Conservation (phyloP, 2,797 vertebrate species). For the Chromobotia macracanthus region DNA sequence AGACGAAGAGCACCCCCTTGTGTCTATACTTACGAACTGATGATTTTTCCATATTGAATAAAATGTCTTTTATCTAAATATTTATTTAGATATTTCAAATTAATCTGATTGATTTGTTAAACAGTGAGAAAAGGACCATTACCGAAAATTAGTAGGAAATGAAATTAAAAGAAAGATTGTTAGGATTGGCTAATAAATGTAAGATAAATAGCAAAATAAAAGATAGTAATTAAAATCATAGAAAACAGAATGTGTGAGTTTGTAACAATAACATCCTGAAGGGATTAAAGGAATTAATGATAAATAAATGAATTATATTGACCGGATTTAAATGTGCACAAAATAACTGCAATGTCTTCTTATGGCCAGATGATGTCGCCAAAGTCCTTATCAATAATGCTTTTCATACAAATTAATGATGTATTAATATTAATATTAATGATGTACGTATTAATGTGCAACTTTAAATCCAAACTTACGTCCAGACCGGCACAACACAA, state of each 20-base stretch:
- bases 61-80: too few species aligned
- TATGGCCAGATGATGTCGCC: conserved; percentile 2
- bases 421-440: too few species aligned
- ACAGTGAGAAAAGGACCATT: not conserved
- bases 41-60: not conserved
- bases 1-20: not conserved
- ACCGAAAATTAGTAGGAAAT: not conserved
- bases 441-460: too few species aligned
- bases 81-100: too few species aligned
- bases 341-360: not conserved
- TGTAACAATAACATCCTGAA: not conserved
- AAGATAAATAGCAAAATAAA: not conserved
- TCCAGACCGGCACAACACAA: too few species aligned
- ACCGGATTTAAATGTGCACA: not conserved
- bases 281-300: not conserved
- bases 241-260: not conserved
- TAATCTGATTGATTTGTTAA: too few species aligned
- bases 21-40: not conserved
- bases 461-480: not conserved
- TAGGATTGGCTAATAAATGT: not conserved
- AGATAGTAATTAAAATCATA: not conserved
- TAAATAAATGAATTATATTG: too few species aligned
- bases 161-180: not conserved
- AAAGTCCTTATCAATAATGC: not conserved
- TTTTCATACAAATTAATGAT: too few species aligned